Conservation (phyloP, 2,797 vertebrate genomes). For the Pseudochirops cupreus region DNA sequence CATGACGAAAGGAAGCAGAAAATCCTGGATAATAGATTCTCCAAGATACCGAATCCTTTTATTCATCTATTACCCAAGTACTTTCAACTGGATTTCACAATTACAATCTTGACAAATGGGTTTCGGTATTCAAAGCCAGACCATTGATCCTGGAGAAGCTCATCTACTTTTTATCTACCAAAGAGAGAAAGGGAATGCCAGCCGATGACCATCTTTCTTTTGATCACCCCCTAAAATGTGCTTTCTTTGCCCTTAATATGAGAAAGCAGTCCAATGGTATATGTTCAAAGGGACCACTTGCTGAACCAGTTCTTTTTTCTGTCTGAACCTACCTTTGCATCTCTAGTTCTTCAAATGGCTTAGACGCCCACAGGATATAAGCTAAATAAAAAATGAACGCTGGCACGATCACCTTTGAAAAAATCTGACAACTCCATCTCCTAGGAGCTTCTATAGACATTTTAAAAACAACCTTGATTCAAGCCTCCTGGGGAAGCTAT, state of each 20-base stretch:
- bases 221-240: not conserved
- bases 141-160: conserved; percentile 6
- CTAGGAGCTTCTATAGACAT: not conserved
- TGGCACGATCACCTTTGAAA: conserved; percentile 22
- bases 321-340: conserved; percentile 38
- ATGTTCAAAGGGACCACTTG: not conserved
- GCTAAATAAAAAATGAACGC: conserved; percentile 33
- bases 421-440: not conserved
- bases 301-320: not conserved
- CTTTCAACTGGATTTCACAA: conserved; percentile 38
- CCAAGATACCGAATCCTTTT: conserved; percentile 24
- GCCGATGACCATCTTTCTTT: not conserved
- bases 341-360: conserved; percentile 46
- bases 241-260: not conserved
- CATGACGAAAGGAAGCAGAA: conserved; percentile 46
- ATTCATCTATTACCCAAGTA: conserved; percentile 17
- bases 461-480: conserved; percentile 11
- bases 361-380: not conserved
- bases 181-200: not conserved
- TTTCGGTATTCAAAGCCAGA: conserved; percentile 51
- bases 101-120: conserved; percentile 38
- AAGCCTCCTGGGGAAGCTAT: not conserved
- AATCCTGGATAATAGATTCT: not conserved
- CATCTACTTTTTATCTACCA: conserved; percentile 24
- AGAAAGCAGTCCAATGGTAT: not conserved